phyloP scores from a whole-genome alignment of 2,113 vertebrate genomes.

The Micromys minutus region DNA sequence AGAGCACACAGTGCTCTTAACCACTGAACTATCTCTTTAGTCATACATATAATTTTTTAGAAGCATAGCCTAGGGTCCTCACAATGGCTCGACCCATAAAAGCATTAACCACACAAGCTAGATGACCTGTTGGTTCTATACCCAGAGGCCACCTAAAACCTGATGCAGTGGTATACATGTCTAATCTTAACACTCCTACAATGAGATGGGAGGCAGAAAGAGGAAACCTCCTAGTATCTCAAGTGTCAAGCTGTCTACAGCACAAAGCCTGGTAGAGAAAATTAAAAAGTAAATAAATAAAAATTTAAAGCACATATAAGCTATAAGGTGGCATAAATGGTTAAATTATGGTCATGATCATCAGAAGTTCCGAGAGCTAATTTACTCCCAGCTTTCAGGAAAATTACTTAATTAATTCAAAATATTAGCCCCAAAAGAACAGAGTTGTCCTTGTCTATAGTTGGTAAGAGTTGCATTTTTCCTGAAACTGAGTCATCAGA shows the following conservation, averaged over 20 bases:
- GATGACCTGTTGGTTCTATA: not conserved
- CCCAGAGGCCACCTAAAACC: not conserved
- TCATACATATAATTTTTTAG: not conserved
- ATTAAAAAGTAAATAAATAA: not conserved
- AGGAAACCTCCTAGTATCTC: not conserved
- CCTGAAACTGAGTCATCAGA: not conserved
- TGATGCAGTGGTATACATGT: not conserved
- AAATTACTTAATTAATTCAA: not conserved
- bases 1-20: too few relatives aligned
- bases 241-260: not conserved
- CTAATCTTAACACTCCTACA: not conserved
- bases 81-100: not conserved
- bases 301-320: not conserved
- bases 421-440: not conserved
- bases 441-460: not conserved
- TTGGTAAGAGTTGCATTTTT: not conserved
- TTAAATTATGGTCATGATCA: not conserved
- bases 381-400: conserved; percentile 17
- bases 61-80: not conserved
- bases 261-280: not conserved
- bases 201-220: not conserved
- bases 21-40: too few relatives aligned
- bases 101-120: not conserved
- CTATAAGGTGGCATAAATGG: not conserved
- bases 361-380: conserved; percentile 20